A percentile compares a stretch with the other conserved stretches of the same genome.
phyloP scores from a whole-genome alignment of 2,113 vertebrate genomes.

The Tetraodon nigroviridis region DNA sequence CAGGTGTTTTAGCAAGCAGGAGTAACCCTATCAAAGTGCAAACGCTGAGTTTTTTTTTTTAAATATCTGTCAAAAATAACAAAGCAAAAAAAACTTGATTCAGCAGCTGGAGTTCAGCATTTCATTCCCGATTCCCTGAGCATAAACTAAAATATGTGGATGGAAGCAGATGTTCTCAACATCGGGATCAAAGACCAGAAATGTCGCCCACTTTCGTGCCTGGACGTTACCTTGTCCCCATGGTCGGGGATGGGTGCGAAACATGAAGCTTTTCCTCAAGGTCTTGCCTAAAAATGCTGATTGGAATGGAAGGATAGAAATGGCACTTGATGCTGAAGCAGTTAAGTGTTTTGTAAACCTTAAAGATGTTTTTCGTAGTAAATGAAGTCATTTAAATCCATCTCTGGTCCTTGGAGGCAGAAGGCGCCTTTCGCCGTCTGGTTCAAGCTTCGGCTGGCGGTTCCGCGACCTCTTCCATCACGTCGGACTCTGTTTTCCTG shows the following conservation, averaged over 20 bases:
- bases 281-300: not conserved
- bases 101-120: not conserved
- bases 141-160: slow-evolving; percentile 20
- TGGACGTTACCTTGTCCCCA: too few species aligned
- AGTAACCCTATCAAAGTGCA: slow-evolving; percentile 9
- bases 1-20: not conserved
- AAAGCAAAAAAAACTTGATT: too few species aligned
- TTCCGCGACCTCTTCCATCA: not conserved
- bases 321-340: slow-evolving; percentile 18
- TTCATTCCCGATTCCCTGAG: slow-evolving; percentile 41
- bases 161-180: too few species aligned
- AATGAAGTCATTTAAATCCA: slow-evolving; percentile 31
- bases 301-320: slow-evolving; percentile 7
- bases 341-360: not conserved
- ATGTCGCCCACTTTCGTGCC: too few species aligned
- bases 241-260: not conserved
- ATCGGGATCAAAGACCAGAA: too few species aligned
- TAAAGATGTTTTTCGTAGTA: slow-evolving; percentile 1
- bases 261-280: not conserved
- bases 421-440: not conserved
- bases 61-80: too few species aligned
- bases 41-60: too few species aligned
- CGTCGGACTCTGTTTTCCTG: not conserved
- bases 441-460: not conserved
- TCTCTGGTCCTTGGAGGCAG: slow-evolving; percentile 14